Evolutionary conservation across 1,140 invertebrate species (phyloP).

Genomic region (Pemphigus obesinymphae): DNA sequence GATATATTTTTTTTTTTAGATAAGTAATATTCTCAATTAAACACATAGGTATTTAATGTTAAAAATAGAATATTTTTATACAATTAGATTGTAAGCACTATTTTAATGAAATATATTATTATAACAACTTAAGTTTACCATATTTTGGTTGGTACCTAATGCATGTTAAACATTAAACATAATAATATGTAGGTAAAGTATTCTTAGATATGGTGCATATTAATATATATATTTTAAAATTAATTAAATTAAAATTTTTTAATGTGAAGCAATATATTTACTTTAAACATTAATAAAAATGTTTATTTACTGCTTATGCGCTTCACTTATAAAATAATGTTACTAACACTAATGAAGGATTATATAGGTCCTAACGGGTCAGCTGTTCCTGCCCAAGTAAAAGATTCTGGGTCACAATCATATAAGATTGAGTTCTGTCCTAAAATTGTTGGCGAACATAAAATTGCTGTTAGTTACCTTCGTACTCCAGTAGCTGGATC

Average conservation of each 20-base stretch:
- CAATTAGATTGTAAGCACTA: no score
- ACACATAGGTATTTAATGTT: no score
- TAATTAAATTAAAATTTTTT: not conserved
- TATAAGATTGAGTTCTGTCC: slow-evolving; percentile 85
- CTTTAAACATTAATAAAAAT: not conserved
- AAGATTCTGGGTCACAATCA: slow-evolving; percentile 62
- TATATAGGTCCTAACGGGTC: slow-evolving; percentile 75
- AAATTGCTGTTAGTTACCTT: slow-evolving; percentile 75
- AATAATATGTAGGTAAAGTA: not conserved
- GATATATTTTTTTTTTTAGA: no score
- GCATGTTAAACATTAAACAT: not conserved
- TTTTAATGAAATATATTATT: not conserved
- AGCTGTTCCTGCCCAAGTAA: slow-evolving; percentile 80
- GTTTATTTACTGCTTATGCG: slow-evolving; percentile 36
- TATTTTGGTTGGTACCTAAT: not conserved
- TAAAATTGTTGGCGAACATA: slow-evolving; percentile 81
- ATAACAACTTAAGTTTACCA: not conserved
- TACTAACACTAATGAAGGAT: slow-evolving; percentile 43
- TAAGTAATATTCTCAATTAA: no score
- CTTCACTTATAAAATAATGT: slow-evolving; percentile 21
- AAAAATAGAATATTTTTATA: no score
- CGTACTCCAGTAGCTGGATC: slow-evolving; percentile 75
- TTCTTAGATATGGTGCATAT: no score
- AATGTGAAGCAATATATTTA: not conserved
- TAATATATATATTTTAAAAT: not conserved